phyloP scores from a whole-genome alignment of 2,888 invertebrate species.

The Frankliniella fusca region DNA sequence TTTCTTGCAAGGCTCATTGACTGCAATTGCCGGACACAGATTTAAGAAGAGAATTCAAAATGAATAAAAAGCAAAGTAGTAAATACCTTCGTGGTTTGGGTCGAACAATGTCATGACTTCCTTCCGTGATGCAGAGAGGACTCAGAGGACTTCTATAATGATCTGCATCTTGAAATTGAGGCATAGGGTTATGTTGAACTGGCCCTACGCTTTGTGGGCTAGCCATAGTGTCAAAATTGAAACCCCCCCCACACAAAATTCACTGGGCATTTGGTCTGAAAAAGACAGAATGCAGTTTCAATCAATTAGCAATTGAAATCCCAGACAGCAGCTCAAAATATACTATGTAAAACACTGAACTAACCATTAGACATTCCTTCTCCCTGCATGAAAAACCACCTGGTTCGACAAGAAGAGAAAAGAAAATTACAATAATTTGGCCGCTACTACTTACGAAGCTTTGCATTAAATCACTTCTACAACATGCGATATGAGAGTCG shows the following conservation, averaged over 20 bases:
- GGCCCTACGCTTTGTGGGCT: background rate
- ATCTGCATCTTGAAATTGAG: constrained; percentile 46
- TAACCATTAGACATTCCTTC: background rate
- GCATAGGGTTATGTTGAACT: constrained; percentile 41
- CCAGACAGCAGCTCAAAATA: background rate
- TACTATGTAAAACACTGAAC: background rate
- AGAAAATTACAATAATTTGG: background rate
- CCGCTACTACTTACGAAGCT: background rate
- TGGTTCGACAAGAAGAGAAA: background rate
- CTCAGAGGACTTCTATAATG: constrained; percentile 54
- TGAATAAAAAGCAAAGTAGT: background rate
- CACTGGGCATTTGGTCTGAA: background rate
- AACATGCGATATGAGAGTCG: background rate
- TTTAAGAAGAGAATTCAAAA: too few species aligned
- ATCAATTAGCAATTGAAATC: too few species aligned
- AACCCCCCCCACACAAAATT: background rate
- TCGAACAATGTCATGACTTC: constrained; percentile 77
- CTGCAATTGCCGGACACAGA: too few species aligned
- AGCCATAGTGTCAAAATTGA: background rate
- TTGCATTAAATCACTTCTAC: background rate
- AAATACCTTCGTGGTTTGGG: constrained; percentile 76
- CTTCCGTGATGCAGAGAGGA: constrained; percentile 63
- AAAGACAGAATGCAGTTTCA: background rate
- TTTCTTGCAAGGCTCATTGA: too few species aligned
- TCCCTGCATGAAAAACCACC: too few species aligned